Evolutionary conservation across 2,113 vertebrate genomes (phyloP).

Genomic region (Gopherus evgoodei): DNA sequence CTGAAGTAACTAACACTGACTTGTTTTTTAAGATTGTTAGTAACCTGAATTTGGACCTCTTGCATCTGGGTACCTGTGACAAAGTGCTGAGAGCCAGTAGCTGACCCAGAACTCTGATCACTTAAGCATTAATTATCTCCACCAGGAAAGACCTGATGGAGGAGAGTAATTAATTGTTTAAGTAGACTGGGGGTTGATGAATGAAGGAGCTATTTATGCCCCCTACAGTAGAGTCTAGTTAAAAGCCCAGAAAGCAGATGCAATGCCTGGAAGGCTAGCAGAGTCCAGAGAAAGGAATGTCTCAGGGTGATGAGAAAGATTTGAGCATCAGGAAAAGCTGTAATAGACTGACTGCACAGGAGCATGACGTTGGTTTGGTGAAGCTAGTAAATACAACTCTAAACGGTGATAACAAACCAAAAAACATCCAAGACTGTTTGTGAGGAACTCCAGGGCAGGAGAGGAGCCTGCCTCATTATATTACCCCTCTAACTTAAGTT

Average conservation of each 20-base stretch:
- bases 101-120: background rate
- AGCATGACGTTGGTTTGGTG: background rate
- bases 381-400: background rate
- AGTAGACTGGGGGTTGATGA: background rate
- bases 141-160: background rate
- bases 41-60: conserved; percentile 14
- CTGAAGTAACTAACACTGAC: conserved; percentile 29
- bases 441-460: background rate
- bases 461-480: too few species aligned
- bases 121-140: background rate
- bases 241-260: background rate
- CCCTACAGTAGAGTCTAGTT: background rate
- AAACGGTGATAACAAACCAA: background rate
- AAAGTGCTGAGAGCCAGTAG: background rate
- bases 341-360: background rate
- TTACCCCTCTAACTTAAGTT: background rate
- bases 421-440: background rate
- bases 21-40: conserved; percentile 45
- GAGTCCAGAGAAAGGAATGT: background rate
- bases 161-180: background rate
- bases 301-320: background rate
- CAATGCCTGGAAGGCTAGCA: background rate
- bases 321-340: background rate
- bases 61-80: background rate
- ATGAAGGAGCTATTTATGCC: background rate